Evolutionary conservation across 2,113 vertebrate species (phyloP).

Genomic region (Heterochromis multidens): DNA sequence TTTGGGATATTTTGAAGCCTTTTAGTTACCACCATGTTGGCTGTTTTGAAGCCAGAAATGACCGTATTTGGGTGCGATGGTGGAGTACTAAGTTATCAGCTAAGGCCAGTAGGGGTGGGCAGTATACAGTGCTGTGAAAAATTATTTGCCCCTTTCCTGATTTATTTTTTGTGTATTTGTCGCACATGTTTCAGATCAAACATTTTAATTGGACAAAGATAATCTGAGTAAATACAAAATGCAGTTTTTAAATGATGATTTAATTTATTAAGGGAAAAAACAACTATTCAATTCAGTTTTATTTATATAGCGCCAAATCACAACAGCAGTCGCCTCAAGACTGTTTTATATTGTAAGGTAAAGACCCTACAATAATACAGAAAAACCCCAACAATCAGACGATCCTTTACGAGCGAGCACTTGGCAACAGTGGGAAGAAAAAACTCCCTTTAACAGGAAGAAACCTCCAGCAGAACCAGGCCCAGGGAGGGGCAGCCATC

Average conservation of each 20-base stretch:
- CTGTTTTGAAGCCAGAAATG: neutral
- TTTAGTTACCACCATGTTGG: neutral
- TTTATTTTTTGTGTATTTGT: neutral
- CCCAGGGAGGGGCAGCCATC: no score
- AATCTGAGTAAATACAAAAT: neutral
- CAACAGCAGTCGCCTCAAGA: no score
- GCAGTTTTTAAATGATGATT: neutral
- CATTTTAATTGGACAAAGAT: neutral
- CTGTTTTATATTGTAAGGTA: no score
- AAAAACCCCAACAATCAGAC: no score
- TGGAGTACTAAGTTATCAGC: no score
- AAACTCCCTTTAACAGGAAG: no score
- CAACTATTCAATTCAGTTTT: accelerated
- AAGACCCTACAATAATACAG: no score
- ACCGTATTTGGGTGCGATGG: no score
- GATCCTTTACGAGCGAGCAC: no score
- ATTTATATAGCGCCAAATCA: no score
- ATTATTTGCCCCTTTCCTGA: accelerated
- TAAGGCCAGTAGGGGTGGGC: neutral
- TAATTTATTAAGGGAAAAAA: accelerated
- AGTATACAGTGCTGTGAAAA: accelerated
- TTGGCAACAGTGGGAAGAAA: no score
- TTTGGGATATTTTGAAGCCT: neutral
- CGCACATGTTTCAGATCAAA: neutral
- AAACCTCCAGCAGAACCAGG: no score